A percentile compares a stretch with the other conserved stretches of the same genome.
Conservation (phyloP, 1,140 invertebrate species). For the Onthophagus taurus region DNA sequence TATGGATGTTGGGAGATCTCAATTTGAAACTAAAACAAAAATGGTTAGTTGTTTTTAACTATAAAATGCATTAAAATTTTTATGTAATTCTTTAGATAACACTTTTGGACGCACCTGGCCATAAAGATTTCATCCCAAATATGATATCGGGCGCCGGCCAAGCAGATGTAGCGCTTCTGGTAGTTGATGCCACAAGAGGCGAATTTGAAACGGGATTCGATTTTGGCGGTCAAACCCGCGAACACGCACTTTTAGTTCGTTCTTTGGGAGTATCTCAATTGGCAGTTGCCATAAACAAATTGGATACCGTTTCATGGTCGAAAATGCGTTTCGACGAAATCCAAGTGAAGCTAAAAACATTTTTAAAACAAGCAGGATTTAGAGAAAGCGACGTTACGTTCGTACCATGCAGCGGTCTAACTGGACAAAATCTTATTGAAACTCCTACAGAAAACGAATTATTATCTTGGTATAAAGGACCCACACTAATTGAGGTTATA, state of each 20-base stretch:
- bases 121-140: constrained; percentile 98
- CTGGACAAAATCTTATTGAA: constrained; percentile 82
- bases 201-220: constrained; percentile 99
- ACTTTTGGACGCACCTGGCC: constrained; percentile 93
- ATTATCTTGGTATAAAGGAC: constrained; percentile 78
- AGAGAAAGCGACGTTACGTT: constrained; percentile 80
- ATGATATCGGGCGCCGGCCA: constrained; percentile 98
- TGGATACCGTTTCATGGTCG: constrained; percentile 73
- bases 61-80: background rate
- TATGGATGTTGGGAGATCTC: constrained; percentile 96
- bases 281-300: constrained; percentile 76
- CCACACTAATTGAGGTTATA: constrained; percentile 67
- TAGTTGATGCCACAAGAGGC: constrained; percentile 90
- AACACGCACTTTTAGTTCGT: constrained; percentile 88
- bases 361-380: constrained; percentile 92
- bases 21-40: constrained; percentile 87
- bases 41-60: constrained; percentile 32
- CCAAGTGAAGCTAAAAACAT: constrained; percentile 69
- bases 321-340: constrained; percentile 82
- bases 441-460: constrained; percentile 58
- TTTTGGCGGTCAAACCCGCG: constrained; percentile 91
- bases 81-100: constrained; percentile 46
- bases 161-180: constrained; percentile 92
- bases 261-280: constrained; percentile 86
- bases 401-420: constrained; percentile 92